phyloP scores from a whole-genome alignment of 2,888 invertebrate species.

The Heteromurus nitidus region DNA sequence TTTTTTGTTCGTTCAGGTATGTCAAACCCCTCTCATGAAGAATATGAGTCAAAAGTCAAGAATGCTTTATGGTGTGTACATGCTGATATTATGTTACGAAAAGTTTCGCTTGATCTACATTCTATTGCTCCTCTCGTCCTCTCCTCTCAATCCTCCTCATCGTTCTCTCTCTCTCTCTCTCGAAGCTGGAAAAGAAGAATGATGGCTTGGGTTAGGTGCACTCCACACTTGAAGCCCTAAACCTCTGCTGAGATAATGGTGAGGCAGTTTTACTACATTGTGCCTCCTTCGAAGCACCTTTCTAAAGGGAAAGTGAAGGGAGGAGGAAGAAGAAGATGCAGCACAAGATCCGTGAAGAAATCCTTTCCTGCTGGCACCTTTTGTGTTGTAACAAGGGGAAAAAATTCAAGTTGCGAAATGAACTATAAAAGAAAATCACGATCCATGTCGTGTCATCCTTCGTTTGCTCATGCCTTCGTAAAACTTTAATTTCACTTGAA shows the following conservation, averaged over 20 bases:
- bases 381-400: no score
- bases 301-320: slow-evolving; percentile 25
- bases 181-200: slow-evolving; percentile 25
- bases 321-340: no score
- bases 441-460: slow-evolving; percentile 9
- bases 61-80: slow-evolving; percentile 55
- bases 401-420: slow-evolving; percentile 48
- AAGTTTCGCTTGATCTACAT: slow-evolving; percentile 48
- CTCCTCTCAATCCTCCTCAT: not conserved
- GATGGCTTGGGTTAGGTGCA: not conserved
- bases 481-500: slow-evolving; percentile 31
- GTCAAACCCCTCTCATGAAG: slow-evolving; percentile 1
- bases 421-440: slow-evolving; percentile 39
- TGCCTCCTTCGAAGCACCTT: not conserved
- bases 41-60: slow-evolving; percentile 61
- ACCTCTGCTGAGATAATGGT: not conserved
- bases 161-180: not conserved
- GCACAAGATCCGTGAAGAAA: not conserved
- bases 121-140: slow-evolving; percentile 16
- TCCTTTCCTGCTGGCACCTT: not conserved
- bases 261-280: not conserved
- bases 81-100: slow-evolving; percentile 29
- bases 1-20: slow-evolving; percentile 52
- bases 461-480: slow-evolving; percentile 21
- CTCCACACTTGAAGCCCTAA: not conserved